A percentile compares a stretch with the other conserved stretches of the same genome.
Evolutionary conservation across 2,113 vertebrate genomes (phyloP).

Genomic region (Pheucticus melanocephalus): DNA sequence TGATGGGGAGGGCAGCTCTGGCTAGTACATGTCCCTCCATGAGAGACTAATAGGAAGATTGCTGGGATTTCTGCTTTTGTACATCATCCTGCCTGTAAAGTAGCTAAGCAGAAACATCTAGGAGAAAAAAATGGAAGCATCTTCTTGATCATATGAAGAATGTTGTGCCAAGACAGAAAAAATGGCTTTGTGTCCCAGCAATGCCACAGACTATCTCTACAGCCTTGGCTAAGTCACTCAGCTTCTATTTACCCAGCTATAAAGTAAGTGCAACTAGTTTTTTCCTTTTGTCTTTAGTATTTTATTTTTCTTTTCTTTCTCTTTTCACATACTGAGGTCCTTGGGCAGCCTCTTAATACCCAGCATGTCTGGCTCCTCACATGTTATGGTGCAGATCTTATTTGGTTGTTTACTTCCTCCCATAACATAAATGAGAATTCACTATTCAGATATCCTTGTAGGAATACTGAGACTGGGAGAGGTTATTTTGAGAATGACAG

Average conservation of each 20-base stretch:
- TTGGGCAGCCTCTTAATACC: neutral
- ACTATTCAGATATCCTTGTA: neutral
- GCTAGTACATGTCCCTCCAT: neutral
- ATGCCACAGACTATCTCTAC: neutral
- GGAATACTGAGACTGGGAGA: neutral
- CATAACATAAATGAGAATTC: neutral
- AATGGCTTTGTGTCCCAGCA: neutral
- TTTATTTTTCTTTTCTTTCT: neutral
- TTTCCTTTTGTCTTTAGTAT: neutral
- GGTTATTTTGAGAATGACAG: conserved; percentile 6
- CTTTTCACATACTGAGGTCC: neutral
- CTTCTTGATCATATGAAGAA: neutral
- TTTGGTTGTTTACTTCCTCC: neutral
- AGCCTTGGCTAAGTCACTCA: neutral
- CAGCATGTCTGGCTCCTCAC: neutral
- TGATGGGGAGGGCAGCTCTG: neutral
- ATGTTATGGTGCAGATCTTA: neutral
- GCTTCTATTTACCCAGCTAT: neutral
- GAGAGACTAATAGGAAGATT: neutral
- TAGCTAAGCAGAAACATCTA: neutral
- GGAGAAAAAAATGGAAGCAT: neutral
- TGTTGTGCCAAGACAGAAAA: neutral
- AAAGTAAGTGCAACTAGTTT: neutral
- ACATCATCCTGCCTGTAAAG: neutral
- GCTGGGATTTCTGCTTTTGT: neutral